phyloP scores from a whole-genome alignment of 2,113 vertebrate genomes.

The Polypterus senegalus region DNA sequence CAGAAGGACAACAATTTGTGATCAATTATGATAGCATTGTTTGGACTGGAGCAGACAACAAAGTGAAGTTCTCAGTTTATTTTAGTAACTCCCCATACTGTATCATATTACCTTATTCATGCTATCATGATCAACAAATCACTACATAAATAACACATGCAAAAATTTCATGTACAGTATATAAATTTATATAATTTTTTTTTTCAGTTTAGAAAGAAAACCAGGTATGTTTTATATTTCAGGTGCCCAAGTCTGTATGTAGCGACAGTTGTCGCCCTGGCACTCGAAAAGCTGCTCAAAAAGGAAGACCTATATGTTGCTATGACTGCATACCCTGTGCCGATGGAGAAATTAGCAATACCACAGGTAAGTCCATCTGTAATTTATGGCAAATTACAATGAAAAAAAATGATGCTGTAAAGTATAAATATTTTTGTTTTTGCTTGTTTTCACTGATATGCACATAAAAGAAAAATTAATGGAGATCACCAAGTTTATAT shows the following conservation, averaged over 20 bases:
- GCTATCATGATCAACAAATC: too few species aligned
- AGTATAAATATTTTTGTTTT: too few species aligned
- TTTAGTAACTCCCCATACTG: too few species aligned
- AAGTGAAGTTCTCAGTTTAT: conserved; percentile 20
- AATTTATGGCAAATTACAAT: neutral
- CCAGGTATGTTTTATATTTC: neutral
- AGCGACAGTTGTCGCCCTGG: conserved; percentile 20
- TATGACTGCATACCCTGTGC: conserved; percentile 21
- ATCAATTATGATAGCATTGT: conserved; percentile 24
- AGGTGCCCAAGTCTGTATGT: conserved; percentile 20
- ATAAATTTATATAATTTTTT: neutral
- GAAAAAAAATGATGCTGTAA: too few species aligned
- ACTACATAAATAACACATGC: too few species aligned
- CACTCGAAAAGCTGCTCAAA: conserved; percentile 16
- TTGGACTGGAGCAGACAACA: conserved; percentile 27
- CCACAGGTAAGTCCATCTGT: conserved; percentile 13
- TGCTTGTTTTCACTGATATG: too few species aligned
- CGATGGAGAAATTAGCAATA: conserved; percentile 22
- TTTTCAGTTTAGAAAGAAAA: neutral
- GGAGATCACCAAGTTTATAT: too few species aligned
- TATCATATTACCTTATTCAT: too few species aligned
- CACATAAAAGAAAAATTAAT: too few species aligned
- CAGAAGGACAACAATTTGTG: conserved; percentile 22
- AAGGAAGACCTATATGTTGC: conserved; percentile 21
- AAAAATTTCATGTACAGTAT: too few species aligned